Base-by-base conservation (phyloP, 2,113 vertebrate species). In the Alligator sinensis region DNA sequence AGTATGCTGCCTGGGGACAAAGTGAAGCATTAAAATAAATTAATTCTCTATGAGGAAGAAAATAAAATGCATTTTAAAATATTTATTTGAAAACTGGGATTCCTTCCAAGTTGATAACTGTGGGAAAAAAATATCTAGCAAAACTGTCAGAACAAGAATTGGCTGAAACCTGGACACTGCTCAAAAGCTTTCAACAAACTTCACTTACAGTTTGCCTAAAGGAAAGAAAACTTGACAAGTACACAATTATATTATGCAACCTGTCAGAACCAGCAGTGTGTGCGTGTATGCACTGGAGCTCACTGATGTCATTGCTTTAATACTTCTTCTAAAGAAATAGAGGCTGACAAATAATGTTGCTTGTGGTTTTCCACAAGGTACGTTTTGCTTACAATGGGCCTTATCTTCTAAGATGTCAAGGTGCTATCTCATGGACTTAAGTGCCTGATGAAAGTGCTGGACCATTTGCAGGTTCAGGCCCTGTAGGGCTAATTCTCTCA, bases 101-200 rank as follows among this genome's bases (percentile, higher is more conserved):
- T 76, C 89, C 72, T 94, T 95, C 91, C 91, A 91, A 84, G 27
- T 17, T 0, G 72, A 97, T 95, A 97, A 91, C 89, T 93, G 90
- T 91, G 91, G 91, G 91, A 86, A 91, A 91, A 91, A 90, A 89
- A 83, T 84, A 90, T 86, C 90, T 94, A 84, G 80, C 90, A 93
- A 88, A 96, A 94, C 92, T 89, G 91, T 91, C 88, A 78, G 87
- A 87, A 81, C 0, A 4, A 94, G 91, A 95, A 95, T 93, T 87
- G 80, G 62, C 82, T 94, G 92, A 94, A 96, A 96, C 89, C 91
- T 94, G 94, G 94, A 93, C 87, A 87, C 84, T 38, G 59, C 84
- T 94, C 94, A 90, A 95, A 91, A 95, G 91, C 82, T 95, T 93
- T 95, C 82, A 75, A 59, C 72, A 86, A 91, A 87, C 88, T 96